phyloP scores from a whole-genome alignment of 2,888 invertebrate genomes.

The Bombylius major region DNA sequence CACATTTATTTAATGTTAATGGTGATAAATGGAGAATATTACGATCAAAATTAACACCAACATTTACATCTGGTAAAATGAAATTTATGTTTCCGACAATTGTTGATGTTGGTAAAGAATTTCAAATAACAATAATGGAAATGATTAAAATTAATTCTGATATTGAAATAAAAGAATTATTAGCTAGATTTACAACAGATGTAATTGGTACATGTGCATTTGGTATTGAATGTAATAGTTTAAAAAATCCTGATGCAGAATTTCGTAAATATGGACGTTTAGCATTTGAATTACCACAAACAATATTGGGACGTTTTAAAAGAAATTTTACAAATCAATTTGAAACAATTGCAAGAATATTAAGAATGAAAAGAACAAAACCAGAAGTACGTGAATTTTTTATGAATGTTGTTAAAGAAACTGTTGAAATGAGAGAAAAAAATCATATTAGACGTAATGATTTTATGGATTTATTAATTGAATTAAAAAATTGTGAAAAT shows the following conservation, averaged over 20 bases:
- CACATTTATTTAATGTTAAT: slow-evolving; percentile 34
- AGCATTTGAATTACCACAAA: slow-evolving; percentile 16
- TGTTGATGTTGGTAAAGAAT: slow-evolving; percentile 18
- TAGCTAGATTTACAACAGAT: slow-evolving; percentile 39
- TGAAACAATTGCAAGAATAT: slow-evolving; percentile 20
- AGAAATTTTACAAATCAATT: slow-evolving; percentile 21
- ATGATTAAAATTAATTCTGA: slow-evolving; percentile 16
- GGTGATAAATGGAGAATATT: slow-evolving; percentile 32
- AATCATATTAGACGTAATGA: slow-evolving; percentile 8
- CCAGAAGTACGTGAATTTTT: slow-evolving; percentile 8
- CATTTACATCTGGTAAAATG: slow-evolving; percentile 25
- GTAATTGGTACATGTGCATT: slow-evolving; percentile 40
- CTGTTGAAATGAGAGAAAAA: slow-evolving; percentile 7
- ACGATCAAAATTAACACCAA: slow-evolving; percentile 22
- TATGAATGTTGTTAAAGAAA: slow-evolving; percentile 6
- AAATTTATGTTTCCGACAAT: slow-evolving; percentile 23
- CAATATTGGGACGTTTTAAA: slow-evolving; percentile 15
- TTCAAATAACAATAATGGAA: slow-evolving; percentile 16
- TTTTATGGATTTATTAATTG: slow-evolving; percentile 11
- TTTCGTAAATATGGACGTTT: slow-evolving; percentile 28
- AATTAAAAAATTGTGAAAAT: background rate
- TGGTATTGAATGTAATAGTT: slow-evolving; percentile 38
- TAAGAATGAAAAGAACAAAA: background rate
- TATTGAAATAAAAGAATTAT: slow-evolving; percentile 33
- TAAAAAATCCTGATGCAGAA: slow-evolving; percentile 31